Evolutionary conservation across 2,797 vertebrate genomes (phyloP), one percentile per base, ranked within the genome.

Genomic region (Enoplosus armatus): DNA sequence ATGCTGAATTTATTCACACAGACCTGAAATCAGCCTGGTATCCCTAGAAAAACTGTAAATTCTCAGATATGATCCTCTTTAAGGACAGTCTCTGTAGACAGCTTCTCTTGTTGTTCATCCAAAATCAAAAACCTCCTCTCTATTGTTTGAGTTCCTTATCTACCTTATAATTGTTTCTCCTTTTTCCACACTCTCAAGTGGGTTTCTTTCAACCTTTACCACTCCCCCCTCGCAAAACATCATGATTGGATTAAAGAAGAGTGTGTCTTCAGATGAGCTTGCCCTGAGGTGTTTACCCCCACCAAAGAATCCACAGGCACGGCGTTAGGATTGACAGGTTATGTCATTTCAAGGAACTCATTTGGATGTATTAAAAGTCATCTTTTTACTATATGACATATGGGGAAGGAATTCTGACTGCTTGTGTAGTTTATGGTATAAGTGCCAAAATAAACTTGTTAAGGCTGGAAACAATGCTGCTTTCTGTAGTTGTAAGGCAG

Each of bases 401-500:
- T 0, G 35, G 4, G 14, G 15, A 41, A 61, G 16, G 27, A 16
- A 47, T 72, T 53, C n/a, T 37, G 4, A 11, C 35, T 77, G 24
- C 15, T 37, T 27, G 39, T 50, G 45, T 45, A 24, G 22, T 50
- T 73, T 8, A 31, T 29, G 1, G 31, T 54, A 77, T 56, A 50
- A 20, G 26, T 67, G 66, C 67, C 74, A 85, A 83, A 70, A 80
- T 64, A 68, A 84, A 75, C 66, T 35, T 65, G 16, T 55, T 51
- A 85, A 8, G 12, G 8, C 43, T 56, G 59, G 70, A 78, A 56
- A 79, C 56, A 75, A 35, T 41, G 27, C 11, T 11, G 54, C 50
- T 65, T 75, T 75, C 39, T 77, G 54, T 67, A 41, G 72, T 80
- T 81, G 77, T 75, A 68, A 67, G 24, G 47, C 61, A 63, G 72